Percentiles rank a stretch among this genome's conserved stretches.
phyloP scores from a whole-genome alignment of 2,888 invertebrate species.

The Neocrepidodera transversa region DNA sequence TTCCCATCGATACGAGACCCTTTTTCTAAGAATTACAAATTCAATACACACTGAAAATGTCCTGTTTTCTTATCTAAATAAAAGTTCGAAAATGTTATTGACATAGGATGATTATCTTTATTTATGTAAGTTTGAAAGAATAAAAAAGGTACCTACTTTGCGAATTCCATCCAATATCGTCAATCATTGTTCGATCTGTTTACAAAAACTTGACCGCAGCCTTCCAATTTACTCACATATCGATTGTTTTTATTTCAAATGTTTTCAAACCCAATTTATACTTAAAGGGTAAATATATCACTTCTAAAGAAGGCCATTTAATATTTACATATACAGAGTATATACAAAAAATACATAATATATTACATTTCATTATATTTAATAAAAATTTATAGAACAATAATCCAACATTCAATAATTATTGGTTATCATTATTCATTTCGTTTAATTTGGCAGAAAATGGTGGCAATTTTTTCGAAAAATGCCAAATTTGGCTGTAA shows the following conservation, averaged over 20 bases:
- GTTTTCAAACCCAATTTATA: too few relatives aligned
- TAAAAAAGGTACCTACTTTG: slow-evolving; percentile 40
- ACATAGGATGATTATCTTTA: slow-evolving; percentile 47
- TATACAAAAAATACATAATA: too few relatives aligned
- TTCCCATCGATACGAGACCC: background rate
- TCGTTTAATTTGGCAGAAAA: too few relatives aligned
- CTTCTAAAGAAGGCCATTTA: too few relatives aligned
- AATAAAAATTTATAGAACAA: too few relatives aligned
- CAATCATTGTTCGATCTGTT: slow-evolving; percentile 56
- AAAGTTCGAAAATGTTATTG: slow-evolving; percentile 48
- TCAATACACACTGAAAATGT: background rate
- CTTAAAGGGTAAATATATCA: too few relatives aligned
- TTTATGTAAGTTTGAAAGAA: slow-evolving; percentile 53
- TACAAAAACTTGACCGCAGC: slow-evolving; percentile 51
- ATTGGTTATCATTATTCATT: too few relatives aligned
- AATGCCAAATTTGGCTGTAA: too few relatives aligned
- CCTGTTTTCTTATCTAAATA: slow-evolving; percentile 41
- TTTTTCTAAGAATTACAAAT: background rate
- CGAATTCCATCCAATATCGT: slow-evolving; percentile 52
- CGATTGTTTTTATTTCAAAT: slow-evolving; percentile 41
- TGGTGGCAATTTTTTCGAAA: too few relatives aligned
- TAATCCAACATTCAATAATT: too few relatives aligned
- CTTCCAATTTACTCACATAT: slow-evolving; percentile 1
- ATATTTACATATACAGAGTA: too few relatives aligned
- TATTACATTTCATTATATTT: too few relatives aligned